A percentile compares a stretch with the other conserved stretches of the same genome.
Conservation (phyloP, 2,113 vertebrate species). For the Taurulus bubalis region DNA sequence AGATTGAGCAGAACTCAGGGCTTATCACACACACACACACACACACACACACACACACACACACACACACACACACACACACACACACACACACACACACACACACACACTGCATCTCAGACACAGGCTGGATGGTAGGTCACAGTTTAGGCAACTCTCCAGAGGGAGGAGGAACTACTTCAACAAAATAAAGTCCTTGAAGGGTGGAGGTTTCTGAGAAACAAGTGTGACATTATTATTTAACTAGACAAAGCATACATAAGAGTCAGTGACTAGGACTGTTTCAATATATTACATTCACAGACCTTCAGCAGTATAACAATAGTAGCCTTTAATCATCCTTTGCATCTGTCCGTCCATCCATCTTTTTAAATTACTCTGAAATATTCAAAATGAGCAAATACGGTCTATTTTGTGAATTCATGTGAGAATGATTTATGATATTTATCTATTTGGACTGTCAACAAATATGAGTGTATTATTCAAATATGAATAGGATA, state of each 20-base stretch:
- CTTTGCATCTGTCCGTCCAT: background rate
- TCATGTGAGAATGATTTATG: no score
- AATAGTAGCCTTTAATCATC: background rate
- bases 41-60: background rate
- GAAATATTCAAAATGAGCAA: background rate
- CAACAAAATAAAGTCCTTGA: constrained; percentile 62
- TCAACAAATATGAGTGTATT: background rate
- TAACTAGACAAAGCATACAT: constrained; percentile 25
- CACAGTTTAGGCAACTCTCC: constrained; percentile 41
- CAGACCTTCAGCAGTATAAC: background rate
- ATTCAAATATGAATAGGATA: background rate
- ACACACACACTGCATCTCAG: constrained; percentile 37
- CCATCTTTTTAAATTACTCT: background rate
- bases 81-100: constrained; percentile 43
- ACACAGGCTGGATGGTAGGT: constrained; percentile 47
- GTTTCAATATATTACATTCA: constrained; percentile 22
- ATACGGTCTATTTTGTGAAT: background rate
- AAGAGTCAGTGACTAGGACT: constrained; percentile 15
- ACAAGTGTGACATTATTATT: constrained; percentile 56
- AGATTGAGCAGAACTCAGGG: constrained; percentile 72
- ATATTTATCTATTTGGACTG: background rate
- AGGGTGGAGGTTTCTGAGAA: constrained; percentile 38
- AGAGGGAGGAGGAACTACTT: constrained; percentile 46
- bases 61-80: constrained; percentile 48
- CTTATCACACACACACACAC: constrained; percentile 61